A percentile compares a stretch with the other conserved stretches of the same genome.
phyloP scores from a whole-genome alignment of 2,113 vertebrate genomes.

The Lichenostomus cassidix region DNA sequence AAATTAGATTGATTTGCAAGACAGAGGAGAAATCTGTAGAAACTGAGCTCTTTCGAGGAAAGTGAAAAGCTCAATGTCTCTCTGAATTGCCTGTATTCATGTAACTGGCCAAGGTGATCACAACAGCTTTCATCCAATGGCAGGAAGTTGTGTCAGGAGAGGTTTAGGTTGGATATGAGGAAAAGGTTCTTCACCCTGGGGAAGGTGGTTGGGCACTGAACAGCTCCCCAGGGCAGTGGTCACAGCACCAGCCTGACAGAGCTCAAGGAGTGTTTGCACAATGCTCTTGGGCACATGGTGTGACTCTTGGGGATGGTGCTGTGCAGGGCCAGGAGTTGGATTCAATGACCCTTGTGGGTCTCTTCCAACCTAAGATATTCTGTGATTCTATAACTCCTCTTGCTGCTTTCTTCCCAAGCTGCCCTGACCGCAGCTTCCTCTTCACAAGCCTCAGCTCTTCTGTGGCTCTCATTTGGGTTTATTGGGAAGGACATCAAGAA shows the following conservation, averaged over 20 bases:
- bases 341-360: accelerated
- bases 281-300: accelerated
- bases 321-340: neutral
- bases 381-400: neutral
- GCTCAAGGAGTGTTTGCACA: neutral
- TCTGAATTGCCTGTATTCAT: neutral
- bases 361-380: neutral
- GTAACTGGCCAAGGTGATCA: neutral
- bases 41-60: neutral
- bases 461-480: neutral
- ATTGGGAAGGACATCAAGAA: neutral
- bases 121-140: neutral
- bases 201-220: neutral
- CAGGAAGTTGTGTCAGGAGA: neutral
- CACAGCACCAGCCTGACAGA: neutral
- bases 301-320: neutral
- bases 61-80: neutral
- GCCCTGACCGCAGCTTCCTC: neutral
- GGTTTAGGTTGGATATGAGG: neutral
- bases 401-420: neutral
- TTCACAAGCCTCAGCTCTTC: neutral
- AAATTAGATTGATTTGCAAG: neutral
- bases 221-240: neutral
- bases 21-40: neutral
- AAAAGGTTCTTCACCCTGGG: neutral